A percentile compares a stretch with the other conserved stretches of the same genome.
phyloP scores from a whole-genome alignment of 1,140 invertebrate species.

The Teleogryllus occipitalis region DNA sequence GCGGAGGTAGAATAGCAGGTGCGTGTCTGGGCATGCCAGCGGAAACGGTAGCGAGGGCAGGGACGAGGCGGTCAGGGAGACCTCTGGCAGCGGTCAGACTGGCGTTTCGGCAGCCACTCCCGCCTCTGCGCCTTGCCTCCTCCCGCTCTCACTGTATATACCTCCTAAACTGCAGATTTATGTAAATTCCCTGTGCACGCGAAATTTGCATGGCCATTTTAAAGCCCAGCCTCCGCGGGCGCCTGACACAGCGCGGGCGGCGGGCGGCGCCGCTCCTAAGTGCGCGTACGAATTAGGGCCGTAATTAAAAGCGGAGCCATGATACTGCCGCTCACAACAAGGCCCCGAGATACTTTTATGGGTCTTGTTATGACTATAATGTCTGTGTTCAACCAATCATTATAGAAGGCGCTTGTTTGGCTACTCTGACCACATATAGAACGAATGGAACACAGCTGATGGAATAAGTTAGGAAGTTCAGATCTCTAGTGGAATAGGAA shows the following conservation, averaged over 20 bases:
- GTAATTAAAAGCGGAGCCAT: neutral
- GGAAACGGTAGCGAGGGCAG: neutral
- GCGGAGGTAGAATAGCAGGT: too few species aligned
- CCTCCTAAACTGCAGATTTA: conserved; percentile 4
- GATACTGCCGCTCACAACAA: neutral
- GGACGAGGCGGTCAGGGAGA: neutral
- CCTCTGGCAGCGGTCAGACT: neutral
- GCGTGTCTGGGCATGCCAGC: neutral
- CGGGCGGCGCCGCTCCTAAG: neutral
- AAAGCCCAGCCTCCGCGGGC: neutral
- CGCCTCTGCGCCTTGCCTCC: too few species aligned
- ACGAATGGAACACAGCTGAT: too few species aligned
- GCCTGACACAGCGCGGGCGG: neutral
- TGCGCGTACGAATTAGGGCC: neutral
- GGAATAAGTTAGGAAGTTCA: too few species aligned
- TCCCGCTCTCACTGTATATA: neutral
- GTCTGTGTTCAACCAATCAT: neutral
- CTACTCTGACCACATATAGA: too few species aligned
- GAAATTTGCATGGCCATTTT: neutral
- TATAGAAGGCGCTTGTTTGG: neutral
- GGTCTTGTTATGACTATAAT: neutral
- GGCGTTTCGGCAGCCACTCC: neutral
- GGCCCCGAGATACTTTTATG: neutral
- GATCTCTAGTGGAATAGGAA: too few species aligned
- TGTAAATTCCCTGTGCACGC: neutral